Conservation (phyloP, 2,113 vertebrate genomes). For the Rhynchopsitta pachyrhyncha region DNA sequence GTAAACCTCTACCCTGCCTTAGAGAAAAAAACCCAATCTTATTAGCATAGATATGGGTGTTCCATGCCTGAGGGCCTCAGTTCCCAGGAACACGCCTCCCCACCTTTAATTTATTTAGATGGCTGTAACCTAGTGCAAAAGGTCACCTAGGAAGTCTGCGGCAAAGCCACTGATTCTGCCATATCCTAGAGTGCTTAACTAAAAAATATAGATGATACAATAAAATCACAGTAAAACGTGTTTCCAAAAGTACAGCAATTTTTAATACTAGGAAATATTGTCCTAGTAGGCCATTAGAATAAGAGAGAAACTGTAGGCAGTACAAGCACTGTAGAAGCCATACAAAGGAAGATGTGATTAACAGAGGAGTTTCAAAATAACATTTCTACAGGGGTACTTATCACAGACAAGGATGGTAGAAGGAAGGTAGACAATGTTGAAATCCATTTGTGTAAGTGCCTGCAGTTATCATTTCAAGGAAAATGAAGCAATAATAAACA, state of each 20-base stretch:
- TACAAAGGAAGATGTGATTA: conserved; percentile 32
- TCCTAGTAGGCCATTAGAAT: not conserved
- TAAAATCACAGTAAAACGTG: not conserved
- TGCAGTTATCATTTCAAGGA: conserved; percentile 56
- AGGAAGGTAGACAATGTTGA: conserved; percentile 10
- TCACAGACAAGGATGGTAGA: not conserved
- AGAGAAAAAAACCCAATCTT: not conserved
- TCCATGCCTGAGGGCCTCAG: not conserved
- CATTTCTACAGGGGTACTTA: conserved; percentile 1
- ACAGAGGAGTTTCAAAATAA: conserved; percentile 19
- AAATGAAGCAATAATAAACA: conserved; percentile 63
- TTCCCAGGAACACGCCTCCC: not conserved
- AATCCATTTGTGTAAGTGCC: conserved; percentile 60
- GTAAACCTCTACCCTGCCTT: not conserved
- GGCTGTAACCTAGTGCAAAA: not conserved
- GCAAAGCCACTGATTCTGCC: not conserved
- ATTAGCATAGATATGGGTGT: not conserved
- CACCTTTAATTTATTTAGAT: not conserved
- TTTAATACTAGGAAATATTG: not conserved
- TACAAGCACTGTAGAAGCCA: not conserved
- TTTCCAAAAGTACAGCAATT: not conserved
- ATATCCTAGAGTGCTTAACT: not conserved
- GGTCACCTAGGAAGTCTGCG: not conserved
- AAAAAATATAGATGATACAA: not conserved
- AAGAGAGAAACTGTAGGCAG: not conserved